Evolutionary conservation across 1,140 invertebrate genomes (phyloP), one percentile per base, ranked within the genome.

Genomic region (Ceratosolen solmsi): DNA sequence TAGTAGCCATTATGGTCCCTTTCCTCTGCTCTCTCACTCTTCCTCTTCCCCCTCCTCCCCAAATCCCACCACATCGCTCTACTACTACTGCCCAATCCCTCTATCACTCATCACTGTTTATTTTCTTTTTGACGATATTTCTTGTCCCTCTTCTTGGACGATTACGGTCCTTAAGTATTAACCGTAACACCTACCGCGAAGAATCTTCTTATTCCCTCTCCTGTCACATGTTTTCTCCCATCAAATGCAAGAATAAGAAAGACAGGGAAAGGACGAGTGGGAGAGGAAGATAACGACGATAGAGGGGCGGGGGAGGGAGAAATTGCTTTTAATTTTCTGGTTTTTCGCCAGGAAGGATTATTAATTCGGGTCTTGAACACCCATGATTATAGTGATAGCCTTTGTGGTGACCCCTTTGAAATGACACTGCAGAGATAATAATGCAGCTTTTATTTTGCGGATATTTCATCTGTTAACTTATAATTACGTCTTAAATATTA

Each of bases 181-280:
- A 85, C 86, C 85, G 85, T 87, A 84, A 88, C 87, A 89, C 84
- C 86, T 86, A 86, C 83, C 84, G 85, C 82, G 85, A 86, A 87
- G 85, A 87, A 86, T 87, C 84, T 84, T 36, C 46, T 33, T 68
- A 8, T 54, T 74, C 4, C 36, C 46, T 36, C 20, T 30, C 49
- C 49, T 70, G 30, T 7, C 30, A 46, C 46, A 15, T 41, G n/a
- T 75, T 27, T 70, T 56, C 58, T 41, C 54, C 36, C 33, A 63
- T 79, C 49, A 25, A 54, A 4, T 41, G 68, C 25, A 38, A 15
- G 56, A 72, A 27, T 33, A 2, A 58, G 30, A 51, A 20, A 60
- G 7, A 54, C 8, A 74, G 70, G 38, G 7, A 9, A 41, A 63
- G 27, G n/a, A 22, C 15, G 46, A 36, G 36, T n/a, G 20, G 27